Evolutionary conservation across 2,888 invertebrate species (phyloP).

Genomic region (Agelastica alni): DNA sequence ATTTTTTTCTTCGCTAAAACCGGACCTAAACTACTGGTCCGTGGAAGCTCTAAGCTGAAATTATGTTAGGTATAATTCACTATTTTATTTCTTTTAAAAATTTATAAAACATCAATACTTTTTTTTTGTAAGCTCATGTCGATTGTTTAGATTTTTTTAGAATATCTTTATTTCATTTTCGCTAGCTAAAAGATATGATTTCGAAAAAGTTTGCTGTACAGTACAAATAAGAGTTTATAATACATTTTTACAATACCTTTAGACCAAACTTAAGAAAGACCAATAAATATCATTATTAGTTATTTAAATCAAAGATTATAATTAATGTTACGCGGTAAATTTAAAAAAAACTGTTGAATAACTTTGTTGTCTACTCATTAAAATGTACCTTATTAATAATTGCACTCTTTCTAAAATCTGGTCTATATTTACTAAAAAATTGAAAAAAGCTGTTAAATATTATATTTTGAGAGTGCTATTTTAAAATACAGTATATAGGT

Average conservation of each 20-base stretch:
- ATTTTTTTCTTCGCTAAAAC: constrained; percentile 19
- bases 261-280: neutral
- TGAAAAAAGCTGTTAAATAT: neutral
- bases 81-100: constrained; percentile 42
- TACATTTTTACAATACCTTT: neutral
- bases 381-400: too few species aligned
- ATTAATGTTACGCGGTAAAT: too few species aligned
- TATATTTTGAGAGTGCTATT: neutral
- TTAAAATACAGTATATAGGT: neutral
- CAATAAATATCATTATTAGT: too few species aligned
- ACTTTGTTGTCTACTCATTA: too few species aligned
- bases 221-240: neutral
- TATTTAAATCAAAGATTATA: too few species aligned
- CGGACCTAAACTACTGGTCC: constrained; percentile 28
- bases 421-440: neutral
- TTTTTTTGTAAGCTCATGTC: constrained; percentile 45
- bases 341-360: too few species aligned
- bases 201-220: constrained; percentile 16
- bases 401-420: too few species aligned
- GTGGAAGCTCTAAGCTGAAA: constrained; percentile 45
- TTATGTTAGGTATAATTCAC: constrained; percentile 25
- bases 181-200: constrained; percentile 33
- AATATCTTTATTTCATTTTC: constrained; percentile 22
- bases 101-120: constrained; percentile 49
- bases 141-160: constrained; percentile 37